phyloP scores from a whole-genome alignment of 1,140 invertebrate species.

The Ceratosolen solmsi region DNA sequence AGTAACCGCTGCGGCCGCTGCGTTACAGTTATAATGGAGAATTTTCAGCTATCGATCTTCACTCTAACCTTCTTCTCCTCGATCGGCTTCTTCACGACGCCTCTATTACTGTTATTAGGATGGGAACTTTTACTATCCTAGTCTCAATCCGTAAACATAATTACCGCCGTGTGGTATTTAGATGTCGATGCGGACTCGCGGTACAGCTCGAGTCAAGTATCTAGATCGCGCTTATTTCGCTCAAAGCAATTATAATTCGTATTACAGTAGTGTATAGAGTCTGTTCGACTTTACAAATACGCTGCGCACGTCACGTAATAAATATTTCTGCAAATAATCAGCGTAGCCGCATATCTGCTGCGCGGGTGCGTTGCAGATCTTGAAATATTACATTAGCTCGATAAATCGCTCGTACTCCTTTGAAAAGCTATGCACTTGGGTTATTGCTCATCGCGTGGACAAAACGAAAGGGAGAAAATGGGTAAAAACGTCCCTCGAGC shows the following conservation, averaged over 20 bases:
- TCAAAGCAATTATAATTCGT: background rate
- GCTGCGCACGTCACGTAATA: background rate
- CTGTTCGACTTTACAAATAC: background rate
- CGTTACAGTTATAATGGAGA: background rate
- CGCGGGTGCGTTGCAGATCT: background rate
- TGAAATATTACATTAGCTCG: conserved; percentile 30
- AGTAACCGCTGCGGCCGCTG: background rate
- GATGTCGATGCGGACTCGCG: background rate
- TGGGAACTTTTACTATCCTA: background rate
- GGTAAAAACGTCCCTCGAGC: too few relatives aligned
- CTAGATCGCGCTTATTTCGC: background rate
- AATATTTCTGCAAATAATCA: background rate
- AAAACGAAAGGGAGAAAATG: background rate
- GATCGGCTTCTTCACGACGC: background rate
- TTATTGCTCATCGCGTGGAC: conserved; percentile 21
- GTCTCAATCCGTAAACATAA: background rate
- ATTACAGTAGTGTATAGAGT: background rate
- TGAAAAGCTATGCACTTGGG: background rate
- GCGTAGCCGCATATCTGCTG: background rate
- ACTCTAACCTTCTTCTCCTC: background rate
- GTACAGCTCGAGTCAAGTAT: background rate
- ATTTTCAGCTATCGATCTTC: background rate
- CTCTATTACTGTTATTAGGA: background rate
- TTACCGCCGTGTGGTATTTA: background rate
- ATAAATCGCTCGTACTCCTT: conserved; percentile 12